Percentiles rank a stretch among this genome's conserved stretches.
These are phyloP conservation scores for Delia radicum DNA, from an alignment of 1,140 invertebrate genomes.

Conservation along the genomic window DNA sequence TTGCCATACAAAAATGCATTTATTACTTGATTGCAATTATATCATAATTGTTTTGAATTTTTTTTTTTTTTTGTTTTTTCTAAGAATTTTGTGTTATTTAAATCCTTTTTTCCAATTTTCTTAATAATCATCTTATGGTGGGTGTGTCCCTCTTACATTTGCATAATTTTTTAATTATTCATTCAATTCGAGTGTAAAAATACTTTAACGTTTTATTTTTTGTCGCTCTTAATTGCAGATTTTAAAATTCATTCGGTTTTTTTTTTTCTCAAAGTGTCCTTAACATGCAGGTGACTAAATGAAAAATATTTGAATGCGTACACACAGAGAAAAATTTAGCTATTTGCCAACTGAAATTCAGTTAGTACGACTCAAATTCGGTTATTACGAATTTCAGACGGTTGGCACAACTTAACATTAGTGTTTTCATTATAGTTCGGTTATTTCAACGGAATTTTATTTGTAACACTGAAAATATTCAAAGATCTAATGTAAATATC, in stretches of 20 bases:
- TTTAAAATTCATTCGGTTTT: no score
- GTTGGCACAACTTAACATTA: no score
- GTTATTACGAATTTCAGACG: no score
- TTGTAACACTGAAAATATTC: no score
- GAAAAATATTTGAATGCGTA: neutral
- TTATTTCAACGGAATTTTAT: no score
- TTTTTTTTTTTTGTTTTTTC: neutral
- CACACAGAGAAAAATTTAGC: no score
- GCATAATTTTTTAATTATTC: constrained; percentile 19
- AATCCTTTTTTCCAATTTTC: neutral
- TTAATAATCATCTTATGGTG: neutral
- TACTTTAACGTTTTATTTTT: no score
- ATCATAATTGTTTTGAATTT: neutral
- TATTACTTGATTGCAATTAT: constrained; percentile 13
- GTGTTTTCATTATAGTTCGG: no score
- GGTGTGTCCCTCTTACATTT: constrained; percentile 16
- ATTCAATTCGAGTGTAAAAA: constrained; percentile 6
- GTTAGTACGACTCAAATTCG: no score
- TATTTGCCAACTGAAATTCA: no score
- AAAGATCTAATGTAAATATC: no score
- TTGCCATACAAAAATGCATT: neutral
- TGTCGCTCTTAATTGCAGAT: no score
- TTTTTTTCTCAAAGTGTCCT: neutral
- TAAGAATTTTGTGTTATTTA: neutral
- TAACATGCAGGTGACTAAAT: neutral